Evolutionary conservation across 2,797 vertebrate genomes (phyloP), one percentile per base, ranked within the genome.

Genomic region (Argya squamiceps): DNA sequence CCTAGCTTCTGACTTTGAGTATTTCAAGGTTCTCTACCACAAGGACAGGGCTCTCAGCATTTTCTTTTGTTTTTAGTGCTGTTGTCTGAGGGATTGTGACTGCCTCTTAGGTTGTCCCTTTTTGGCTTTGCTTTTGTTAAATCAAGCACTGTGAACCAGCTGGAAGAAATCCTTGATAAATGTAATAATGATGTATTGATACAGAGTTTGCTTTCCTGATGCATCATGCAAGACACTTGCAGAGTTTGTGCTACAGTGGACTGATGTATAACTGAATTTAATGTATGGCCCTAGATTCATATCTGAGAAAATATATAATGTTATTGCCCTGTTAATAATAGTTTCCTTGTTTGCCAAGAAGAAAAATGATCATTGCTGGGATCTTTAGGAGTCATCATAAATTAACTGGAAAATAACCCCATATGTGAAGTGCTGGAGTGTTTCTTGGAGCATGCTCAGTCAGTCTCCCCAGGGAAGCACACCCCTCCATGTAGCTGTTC

Each of bases 361-460:
- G 62, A 47, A 78, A 69, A 86, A 62, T 46, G 1, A 78, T 88
- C 12, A 37, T 69, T 90, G 9, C 62, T 70, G 39, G 27, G 30
- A 47, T 84, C 34, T 78, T 85, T 52, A 88, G 59, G 79, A 88
- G 44, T 32, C 24, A 34, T n/a, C 55, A 36, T 46, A 93, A 93
- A 49, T 67, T 47, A 63, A 53, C 17, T 32, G 64, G 53, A 90
- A 91, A 95, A 90, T 49, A 90, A 47, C 32, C 32, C 50, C 27
- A 8, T 49, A 32, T 56, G 41, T 39, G 36, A 46, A 56, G 30
- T 50, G 49, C 49, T 21, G 30, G 32, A 50, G 15, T 37, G 50
- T 81, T 93, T 70, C 36, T 84, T 76, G 62, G 55, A 76, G 46
- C 43, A 37, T 15, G 37, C 14, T 15, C 29, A 59, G 12, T 15